Evolutionary conservation across 2,888 invertebrate genomes (phyloP).

Genomic region (Halictus ligatus): DNA sequence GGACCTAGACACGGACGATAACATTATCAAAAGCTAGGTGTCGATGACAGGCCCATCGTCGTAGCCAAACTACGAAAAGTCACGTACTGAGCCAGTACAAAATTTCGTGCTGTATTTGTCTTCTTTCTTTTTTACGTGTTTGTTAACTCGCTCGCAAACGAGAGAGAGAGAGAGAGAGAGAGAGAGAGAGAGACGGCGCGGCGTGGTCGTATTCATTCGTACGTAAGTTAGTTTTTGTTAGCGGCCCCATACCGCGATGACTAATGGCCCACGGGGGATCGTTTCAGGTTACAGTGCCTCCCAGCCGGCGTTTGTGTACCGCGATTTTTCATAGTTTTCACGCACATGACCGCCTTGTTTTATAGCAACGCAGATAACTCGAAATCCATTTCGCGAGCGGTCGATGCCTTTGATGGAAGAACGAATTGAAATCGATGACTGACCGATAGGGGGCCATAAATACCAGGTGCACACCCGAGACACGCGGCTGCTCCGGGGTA

Average conservation of each 20-base stretch:
- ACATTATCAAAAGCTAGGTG: too few species aligned
- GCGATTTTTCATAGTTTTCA: slow-evolving; percentile 77
- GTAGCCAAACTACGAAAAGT: too few species aligned
- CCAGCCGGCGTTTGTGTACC: slow-evolving; percentile 66
- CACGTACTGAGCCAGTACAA: too few species aligned
- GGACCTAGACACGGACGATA: too few species aligned
- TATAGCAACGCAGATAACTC: slow-evolving; percentile 63
- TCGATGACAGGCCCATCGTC: too few species aligned
- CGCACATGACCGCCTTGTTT: slow-evolving; percentile 59
- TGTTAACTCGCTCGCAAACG: not conserved
- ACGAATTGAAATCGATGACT: slow-evolving; percentile 65
- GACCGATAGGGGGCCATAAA: slow-evolving; percentile 50
- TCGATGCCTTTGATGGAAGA: slow-evolving; percentile 53
- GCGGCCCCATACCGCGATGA: slow-evolving; percentile 70
- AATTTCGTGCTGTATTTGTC: slow-evolving; percentile 40
- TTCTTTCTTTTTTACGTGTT: not conserved
- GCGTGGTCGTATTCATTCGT: slow-evolving; percentile 70
- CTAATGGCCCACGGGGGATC: slow-evolving; percentile 76
- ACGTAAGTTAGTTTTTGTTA: slow-evolving; percentile 75
- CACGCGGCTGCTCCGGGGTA: slow-evolving; percentile 4
- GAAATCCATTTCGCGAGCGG: slow-evolving; percentile 67
- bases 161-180: not conserved
- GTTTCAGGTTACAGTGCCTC: slow-evolving; percentile 64
- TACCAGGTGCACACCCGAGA: slow-evolving; percentile 32
- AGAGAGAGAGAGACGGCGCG: slow-evolving; percentile 6